Conservation (phyloP, 2,113 vertebrate genomes). For the Sterrhoptilus dennistouni region DNA sequence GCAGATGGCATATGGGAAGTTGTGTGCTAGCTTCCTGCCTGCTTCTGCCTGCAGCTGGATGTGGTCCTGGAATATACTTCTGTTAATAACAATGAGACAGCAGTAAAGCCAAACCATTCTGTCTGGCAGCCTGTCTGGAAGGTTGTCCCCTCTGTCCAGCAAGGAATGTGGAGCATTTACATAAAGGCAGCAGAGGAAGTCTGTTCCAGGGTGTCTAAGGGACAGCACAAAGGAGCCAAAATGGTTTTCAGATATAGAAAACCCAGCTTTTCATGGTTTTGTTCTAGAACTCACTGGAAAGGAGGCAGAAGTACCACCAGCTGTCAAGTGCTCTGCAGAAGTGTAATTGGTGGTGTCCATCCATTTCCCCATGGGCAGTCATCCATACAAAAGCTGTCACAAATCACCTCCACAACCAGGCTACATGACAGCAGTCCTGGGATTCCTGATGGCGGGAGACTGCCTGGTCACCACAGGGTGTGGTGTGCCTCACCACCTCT, state of each 20-base stretch:
- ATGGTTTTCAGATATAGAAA: not conserved
- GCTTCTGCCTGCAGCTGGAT: not conserved
- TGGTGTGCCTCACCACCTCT: not conserved
- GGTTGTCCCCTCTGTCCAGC: not conserved
- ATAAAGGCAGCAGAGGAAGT: not conserved
- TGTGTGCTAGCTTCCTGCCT: not conserved
- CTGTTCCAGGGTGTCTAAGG: not conserved
- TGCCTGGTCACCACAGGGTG: not conserved
- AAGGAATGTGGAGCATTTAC: not conserved
- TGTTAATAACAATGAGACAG: not conserved
- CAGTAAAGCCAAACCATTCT: not conserved
- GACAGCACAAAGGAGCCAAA: not conserved
- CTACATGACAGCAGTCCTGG: not conserved
- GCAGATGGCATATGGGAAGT: not conserved
- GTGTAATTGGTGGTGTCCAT: not conserved
- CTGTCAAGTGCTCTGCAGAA: not conserved
- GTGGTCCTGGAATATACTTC: not conserved
- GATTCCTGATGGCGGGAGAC: not conserved
- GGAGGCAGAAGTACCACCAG: not conserved
- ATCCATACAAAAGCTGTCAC: not conserved
- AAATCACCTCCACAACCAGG: not conserved
- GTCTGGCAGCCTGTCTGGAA: not conserved
- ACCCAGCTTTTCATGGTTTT: not conserved
- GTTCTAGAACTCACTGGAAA: not conserved
- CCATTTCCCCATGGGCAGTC: not conserved